These are phyloP conservation scores for Procambarus clarkii DNA, from an alignment of 1,140 invertebrate species.

Conservation along the genomic window DNA sequence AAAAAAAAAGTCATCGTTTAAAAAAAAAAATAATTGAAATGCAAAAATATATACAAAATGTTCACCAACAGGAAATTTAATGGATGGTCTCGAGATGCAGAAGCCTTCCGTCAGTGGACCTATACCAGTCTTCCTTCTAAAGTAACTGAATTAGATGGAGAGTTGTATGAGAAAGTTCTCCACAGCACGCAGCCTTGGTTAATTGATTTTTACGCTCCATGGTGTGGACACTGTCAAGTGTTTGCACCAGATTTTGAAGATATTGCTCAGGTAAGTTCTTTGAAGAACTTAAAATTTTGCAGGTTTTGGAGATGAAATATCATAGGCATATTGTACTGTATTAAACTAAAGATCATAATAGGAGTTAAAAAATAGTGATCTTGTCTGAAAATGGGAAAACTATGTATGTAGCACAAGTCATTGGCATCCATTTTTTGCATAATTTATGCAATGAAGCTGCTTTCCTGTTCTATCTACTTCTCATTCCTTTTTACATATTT, in stretches of 20 bases:
- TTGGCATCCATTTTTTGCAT: too few species aligned
- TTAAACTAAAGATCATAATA: too few species aligned
- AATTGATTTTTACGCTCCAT: conserved; percentile 86
- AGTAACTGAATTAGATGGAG: conserved; percentile 76
- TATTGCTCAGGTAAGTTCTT: conserved; percentile 80
- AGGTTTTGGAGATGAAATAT: too few species aligned
- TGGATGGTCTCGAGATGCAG: conserved; percentile 80
- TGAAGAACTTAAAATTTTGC: neutral
- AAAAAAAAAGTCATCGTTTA: too few species aligned
- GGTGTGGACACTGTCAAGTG: conserved; percentile 84
- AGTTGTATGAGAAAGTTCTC: conserved; percentile 76
- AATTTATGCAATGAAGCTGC: too few species aligned
- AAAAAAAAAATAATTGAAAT: too few species aligned
- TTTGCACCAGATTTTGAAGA: conserved; percentile 84
- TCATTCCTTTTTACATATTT: too few species aligned
- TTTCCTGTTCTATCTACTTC: too few species aligned
- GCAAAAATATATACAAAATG: neutral
- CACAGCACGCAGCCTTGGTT: conserved; percentile 79
- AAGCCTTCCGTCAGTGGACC: conserved; percentile 81
- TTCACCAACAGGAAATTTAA: conserved; percentile 79
- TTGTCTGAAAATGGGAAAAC: too few species aligned
- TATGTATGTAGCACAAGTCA: too few species aligned
- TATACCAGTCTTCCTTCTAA: conserved; percentile 80
- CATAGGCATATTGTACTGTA: too few species aligned
- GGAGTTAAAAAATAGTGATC: too few species aligned